Evolutionary conservation across 1,140 invertebrate species (phyloP).

Genomic region (Agrilus planipennis): DNA sequence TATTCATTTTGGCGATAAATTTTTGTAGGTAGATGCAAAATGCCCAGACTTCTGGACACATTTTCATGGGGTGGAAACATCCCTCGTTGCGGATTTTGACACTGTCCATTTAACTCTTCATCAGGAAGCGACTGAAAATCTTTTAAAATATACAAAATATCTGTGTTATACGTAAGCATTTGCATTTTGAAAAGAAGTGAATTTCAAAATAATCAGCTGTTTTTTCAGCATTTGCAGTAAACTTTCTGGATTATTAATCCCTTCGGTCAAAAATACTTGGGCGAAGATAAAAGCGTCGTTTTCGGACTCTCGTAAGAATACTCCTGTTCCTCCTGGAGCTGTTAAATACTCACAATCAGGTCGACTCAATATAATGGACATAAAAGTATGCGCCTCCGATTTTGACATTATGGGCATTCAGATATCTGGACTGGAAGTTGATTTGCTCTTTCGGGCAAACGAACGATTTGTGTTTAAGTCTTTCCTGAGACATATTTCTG

Average conservation of each 20-base stretch:
- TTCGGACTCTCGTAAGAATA: slow-evolving; percentile 34
- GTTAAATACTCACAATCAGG: slow-evolving; percentile 68
- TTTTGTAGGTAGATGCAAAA: slow-evolving; percentile 52
- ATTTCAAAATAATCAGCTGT: slow-evolving; percentile 34
- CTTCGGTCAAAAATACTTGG: neutral
- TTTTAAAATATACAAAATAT: slow-evolving; percentile 50
- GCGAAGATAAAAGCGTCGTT: slow-evolving; percentile 18
- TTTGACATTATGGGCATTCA: slow-evolving; percentile 56
- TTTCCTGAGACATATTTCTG: slow-evolving; percentile 49
- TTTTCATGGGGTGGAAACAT: slow-evolving; percentile 72
- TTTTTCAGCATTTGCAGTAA: slow-evolving; percentile 28
- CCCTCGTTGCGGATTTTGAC: slow-evolving; percentile 58
- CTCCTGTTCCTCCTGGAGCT: slow-evolving; percentile 60
- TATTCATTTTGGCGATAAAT: no score
- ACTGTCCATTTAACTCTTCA: slow-evolving; percentile 53
- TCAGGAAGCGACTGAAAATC: slow-evolving; percentile 56
- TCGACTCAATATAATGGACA: slow-evolving; percentile 46
- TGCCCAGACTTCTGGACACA: slow-evolving; percentile 74
- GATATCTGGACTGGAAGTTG: slow-evolving; percentile 53
- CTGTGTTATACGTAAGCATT: slow-evolving; percentile 34
- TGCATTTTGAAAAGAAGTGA: slow-evolving; percentile 22
- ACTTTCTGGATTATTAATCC: slow-evolving; percentile 26
- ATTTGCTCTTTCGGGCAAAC: slow-evolving; percentile 67
- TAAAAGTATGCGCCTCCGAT: slow-evolving; percentile 57
- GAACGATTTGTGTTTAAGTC: slow-evolving; percentile 62